Base-by-base conservation (phyloP, 2,113 vertebrate species). In the Redunca redunca region DNA sequence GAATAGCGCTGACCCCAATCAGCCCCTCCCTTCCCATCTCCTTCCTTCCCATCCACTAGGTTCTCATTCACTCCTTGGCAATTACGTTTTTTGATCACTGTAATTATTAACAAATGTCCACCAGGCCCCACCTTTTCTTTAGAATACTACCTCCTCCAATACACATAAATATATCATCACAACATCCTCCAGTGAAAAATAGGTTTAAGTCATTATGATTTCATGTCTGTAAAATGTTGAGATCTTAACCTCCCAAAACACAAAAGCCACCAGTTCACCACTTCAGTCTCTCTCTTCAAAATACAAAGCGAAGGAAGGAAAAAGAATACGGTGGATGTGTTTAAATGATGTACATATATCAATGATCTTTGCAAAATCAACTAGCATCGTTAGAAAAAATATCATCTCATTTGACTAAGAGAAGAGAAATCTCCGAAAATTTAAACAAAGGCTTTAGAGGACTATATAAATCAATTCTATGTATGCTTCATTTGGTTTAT, bases 181-280 rank as follows among this genome's bases (percentile, higher is more conserved):
- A 23, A 92, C 43, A 84, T 58, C n/a, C 90, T 97, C 64, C 52
- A n/a, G 43, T 30, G 46, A 95, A 97, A 91, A 97, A 87, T 7
- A 86, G 80, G 53, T 82, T 96, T 67, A 86, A 85, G 85, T 96
- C 96, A 96, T 92, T 84, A 90, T 91, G 96, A 98, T 67, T 93
- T 96, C 95, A 94, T 53, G 46, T 78, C 64, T 46, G 13, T 67
- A 83, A 96, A 96, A 97, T 77, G 80, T 71, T 80, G 10, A 97
- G 80, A 88, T 81, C 57, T 30, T 96, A 91, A 92, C 64, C 50
- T 97, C 64, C 67, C 81, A 80, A 97, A 85, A 82, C 43, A 78
- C 77, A 82, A 80, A 82, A 67, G 12, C 40, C 58, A 83, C 55
- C 55, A 74, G 80, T 88, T 89, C 46, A 91, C 92, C 90, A 91